These are phyloP conservation scores for Zoroaster sp. DNA, from an alignment of 53 echinoderm and acorn worm genomes.

Conservation along the genomic window DNA sequence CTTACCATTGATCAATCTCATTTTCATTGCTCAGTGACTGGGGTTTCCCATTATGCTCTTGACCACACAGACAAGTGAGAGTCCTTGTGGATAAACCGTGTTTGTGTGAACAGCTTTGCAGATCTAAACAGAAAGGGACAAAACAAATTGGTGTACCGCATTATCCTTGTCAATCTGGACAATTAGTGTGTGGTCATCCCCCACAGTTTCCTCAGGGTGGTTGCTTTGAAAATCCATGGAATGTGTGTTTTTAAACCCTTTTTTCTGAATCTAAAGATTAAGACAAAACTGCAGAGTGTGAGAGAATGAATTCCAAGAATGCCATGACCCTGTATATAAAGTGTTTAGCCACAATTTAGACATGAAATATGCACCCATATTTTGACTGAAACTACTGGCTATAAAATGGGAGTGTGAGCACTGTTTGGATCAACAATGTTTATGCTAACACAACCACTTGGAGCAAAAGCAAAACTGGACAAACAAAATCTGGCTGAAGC, in stretches of 20 bases:
- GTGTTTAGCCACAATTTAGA: not conserved
- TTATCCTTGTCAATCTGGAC: not conserved
- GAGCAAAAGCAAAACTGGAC: conserved; percentile 10
- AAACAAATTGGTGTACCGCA: not conserved
- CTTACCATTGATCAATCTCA: not conserved
- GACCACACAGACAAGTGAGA: not conserved
- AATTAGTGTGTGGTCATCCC: conserved; percentile 31
- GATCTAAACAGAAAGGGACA: not conserved
- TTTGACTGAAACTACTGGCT: conserved; percentile 3
- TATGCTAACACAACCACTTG: conserved; percentile 8
- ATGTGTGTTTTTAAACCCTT: not conserved
- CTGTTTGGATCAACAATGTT: conserved; percentile 27
- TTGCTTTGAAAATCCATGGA: not conserved
- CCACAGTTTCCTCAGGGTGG: not conserved
- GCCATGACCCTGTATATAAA: not conserved
- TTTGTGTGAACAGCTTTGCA: not conserved
- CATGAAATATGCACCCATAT: not conserved
- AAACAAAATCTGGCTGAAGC: conserved; percentile 28
- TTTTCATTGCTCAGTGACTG: too few species aligned
- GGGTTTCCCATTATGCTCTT: not conserved
- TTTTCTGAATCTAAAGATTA: not conserved
- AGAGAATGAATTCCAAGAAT: conserved; percentile 15
- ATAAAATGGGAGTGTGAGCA: not conserved
- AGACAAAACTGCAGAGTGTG: not conserved
- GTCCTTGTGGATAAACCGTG: not conserved